Base-by-base conservation (phyloP, 2,113 vertebrate species). In the Tursiops truncatus region DNA sequence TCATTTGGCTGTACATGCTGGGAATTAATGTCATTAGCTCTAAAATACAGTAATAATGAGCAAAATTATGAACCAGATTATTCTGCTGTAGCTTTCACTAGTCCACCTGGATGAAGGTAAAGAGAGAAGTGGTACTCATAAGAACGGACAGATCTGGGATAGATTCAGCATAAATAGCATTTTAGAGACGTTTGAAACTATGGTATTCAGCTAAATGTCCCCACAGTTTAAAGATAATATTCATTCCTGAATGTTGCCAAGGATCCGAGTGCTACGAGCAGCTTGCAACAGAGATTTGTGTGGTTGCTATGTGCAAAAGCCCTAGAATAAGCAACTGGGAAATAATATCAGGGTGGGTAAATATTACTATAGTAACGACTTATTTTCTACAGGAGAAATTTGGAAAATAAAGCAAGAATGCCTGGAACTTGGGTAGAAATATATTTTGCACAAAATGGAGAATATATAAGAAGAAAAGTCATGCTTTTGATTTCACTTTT, bases 301-400 rank as follows among this genome's bases (percentile, higher is more conserved):
- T 96, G 91, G 97, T 98, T 98, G 98, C 97, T 98, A 97, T 92
- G 96, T 97, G 88, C 89, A 97, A 96, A 98, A 98, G 90, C 31
- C 94, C 97, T 95, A 88, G 97, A 98, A 98, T 96, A 98, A 98
- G 84, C 85, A 92, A 98, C 95, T 0, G 20, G 97, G 98, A 98
- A 98, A 98, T 98, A 97, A 98, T 98, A 96, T 94, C 93, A 97
- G 96, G 90, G 94, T 98, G 97, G 97, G 95, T 98, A 98, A 97
- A 93, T 97, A 98, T 98, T 98, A 95, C 97, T 98, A 98, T 98
- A 98, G 98, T 98, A 98, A 98, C 97, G 74, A 96, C 95, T 96
- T 98, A 96, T 96, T 98, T 98, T 98, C 97, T 98, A 26, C 98
- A 97, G 98, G 97, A 96, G 89, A 97, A 97, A 97, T 74, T 95